Evolutionary conservation across 2,113 vertebrate genomes (phyloP).

Genomic region (Psittacara wagleri): DNA sequence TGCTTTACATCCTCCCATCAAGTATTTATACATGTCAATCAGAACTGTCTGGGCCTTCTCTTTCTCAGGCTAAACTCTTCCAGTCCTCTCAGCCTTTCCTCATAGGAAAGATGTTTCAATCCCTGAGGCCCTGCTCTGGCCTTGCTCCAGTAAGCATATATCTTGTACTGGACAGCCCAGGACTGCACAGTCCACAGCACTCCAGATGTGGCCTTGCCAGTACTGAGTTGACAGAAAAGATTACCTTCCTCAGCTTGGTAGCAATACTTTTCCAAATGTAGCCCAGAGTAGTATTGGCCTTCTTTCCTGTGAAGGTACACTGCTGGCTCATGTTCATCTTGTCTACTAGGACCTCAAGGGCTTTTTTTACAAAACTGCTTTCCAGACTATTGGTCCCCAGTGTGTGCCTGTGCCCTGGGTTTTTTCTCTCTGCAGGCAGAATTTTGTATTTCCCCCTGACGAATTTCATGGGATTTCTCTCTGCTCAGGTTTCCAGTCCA

Average conservation of each 20-base stretch:
- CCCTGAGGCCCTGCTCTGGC: background rate
- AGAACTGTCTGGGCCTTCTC: background rate
- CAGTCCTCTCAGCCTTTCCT: background rate
- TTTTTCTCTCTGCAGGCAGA: background rate
- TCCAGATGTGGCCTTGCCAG: background rate
- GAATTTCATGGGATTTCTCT: background rate
- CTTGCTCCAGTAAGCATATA: background rate
- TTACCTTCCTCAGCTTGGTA: background rate
- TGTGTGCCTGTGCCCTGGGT: background rate
- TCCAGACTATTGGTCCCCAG: background rate
- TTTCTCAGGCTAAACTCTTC: background rate
- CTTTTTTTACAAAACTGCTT: background rate
- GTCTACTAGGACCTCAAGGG: background rate
- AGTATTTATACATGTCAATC: background rate
- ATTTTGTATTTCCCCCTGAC: fast-evolving
- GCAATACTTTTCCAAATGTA: background rate
- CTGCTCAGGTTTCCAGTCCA: background rate
- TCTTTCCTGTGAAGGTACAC: background rate
- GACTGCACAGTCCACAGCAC: background rate
- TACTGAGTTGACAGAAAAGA: background rate
- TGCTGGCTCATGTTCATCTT: background rate
- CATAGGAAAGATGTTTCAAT: background rate
- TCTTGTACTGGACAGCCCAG: background rate
- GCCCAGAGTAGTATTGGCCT: background rate
- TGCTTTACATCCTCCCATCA: background rate